Conservation (phyloP, 2,888 invertebrate species). For the Palloptera scutellata region DNA sequence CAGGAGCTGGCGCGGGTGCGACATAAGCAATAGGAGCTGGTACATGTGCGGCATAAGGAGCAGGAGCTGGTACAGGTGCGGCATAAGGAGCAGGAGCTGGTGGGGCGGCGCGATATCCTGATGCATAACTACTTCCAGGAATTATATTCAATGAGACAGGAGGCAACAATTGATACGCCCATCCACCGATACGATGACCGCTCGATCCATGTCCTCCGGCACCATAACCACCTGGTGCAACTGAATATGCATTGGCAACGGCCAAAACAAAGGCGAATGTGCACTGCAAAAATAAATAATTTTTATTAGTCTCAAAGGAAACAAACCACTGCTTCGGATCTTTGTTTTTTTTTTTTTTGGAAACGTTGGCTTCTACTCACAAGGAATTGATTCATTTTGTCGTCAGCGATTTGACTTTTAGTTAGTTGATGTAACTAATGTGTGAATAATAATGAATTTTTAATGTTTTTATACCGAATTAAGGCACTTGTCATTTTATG, state of each 20-base stretch:
- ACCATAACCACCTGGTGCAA: slow-evolving; percentile 11
- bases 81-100: slow-evolving; percentile 13
- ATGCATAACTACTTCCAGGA: slow-evolving; percentile 2
- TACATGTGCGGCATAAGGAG: slow-evolving; percentile 3
- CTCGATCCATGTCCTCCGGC: slow-evolving; percentile 13
- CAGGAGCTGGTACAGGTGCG: slow-evolving; percentile 1
- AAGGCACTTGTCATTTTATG: slow-evolving; percentile 17
- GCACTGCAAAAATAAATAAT: slow-evolving; percentile 29
- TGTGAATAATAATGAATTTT: slow-evolving; percentile 4
- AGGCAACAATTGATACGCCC: slow-evolving; percentile 12
- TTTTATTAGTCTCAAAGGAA: not conserved
- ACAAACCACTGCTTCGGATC: not conserved
- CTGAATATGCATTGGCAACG: slow-evolving; percentile 21
- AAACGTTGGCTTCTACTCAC: slow-evolving; percentile 34
- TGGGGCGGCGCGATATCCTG: not conserved
- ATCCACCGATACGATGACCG: not conserved
- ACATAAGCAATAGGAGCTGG: not conserved
- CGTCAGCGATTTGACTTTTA: slow-evolving; percentile 27
- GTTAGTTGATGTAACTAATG: slow-evolving; percentile 26
- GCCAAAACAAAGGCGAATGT: slow-evolving; percentile 36
- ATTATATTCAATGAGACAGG: slow-evolving; percentile 7
- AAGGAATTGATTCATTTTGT: slow-evolving; percentile 37
- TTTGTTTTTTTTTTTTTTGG: too few species aligned
- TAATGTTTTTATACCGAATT: slow-evolving; percentile 34
- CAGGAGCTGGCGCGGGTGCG: not conserved